Evolutionary conservation across 2,113 vertebrate genomes (phyloP), one percentile per base, ranked within the genome.

Genomic region (Psilopsiagon aymara): DNA sequence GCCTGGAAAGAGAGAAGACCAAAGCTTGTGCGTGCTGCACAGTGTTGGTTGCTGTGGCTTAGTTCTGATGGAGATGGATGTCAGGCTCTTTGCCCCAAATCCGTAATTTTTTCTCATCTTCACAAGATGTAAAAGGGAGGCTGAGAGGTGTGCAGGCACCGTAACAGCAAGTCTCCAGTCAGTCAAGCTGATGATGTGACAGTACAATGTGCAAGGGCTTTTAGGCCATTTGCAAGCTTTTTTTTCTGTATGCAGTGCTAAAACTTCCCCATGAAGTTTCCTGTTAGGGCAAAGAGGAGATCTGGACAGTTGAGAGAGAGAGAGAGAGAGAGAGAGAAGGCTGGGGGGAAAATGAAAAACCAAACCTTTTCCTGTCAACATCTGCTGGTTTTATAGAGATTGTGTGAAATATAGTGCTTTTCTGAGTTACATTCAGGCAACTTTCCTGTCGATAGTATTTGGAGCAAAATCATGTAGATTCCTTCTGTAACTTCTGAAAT

Each of bases 201-300:
- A 51, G 7, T 39, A 13, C 17, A 37, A 4, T 9, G 8, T 93
- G 57, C 66, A 85, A 60, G 41, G 49, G 19, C 67, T 88, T 75
- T 69, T 47, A 69, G 59, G 57, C n/a, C 41, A 35, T 39, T 80
- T 88, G 41, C 37, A 81, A 59, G 29, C 12, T 80, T 70, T 64
- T 71, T 64, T 73, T 66, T 39, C 14, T 66, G 13, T 51, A 11
- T 63, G 52, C 64, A 28, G 27, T 63, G 31, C 88, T 88, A 76
- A 66, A 90, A 55, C 90, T 95, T 94, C 68, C 76, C 64, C 1
- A 8, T 83, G 64, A 92, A 92, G 55, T 83, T 96, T 95, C 90
- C 82, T 95, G 85, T 94, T 92, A 88, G 80, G 80, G 71, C 71
- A 64, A 92, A 92, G 82, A 67, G 68, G 82, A 71, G 88, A 70